Evolutionary conservation across 2,888 invertebrate genomes (phyloP), one percentile per base, ranked within the genome.

Genomic region (Thelaira solivaga): DNA sequence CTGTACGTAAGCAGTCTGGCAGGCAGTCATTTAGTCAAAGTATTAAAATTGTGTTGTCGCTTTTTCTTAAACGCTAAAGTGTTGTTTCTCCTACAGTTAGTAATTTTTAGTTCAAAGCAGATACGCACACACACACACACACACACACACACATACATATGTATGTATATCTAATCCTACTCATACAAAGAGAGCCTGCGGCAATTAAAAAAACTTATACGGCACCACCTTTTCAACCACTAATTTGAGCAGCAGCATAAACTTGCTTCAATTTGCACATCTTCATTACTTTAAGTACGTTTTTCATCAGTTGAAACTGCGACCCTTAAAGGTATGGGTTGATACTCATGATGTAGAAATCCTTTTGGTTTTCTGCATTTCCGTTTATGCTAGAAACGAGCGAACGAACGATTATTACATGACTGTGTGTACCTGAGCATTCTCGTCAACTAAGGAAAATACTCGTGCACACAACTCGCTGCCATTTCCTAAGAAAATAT

Each of bases 171-270:
- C 59, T 67, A 67, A 61, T 74, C 59, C 36, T 26, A 31, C 34
- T 45, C 29, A 29, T 7, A 49, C 22, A 59, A 31, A 65, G 49
- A 13, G 65, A 59, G 74, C 78, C 65, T 55, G 53, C 55, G 47
- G 74, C 69, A 78, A 74, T 74, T 74, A 69, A 65, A 74, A 65
- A 65, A 61, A 65, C 74, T 64, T 78, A 47, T 65, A 39, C 45
- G 39, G 53, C 34, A 67, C 34, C 65, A 69, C 34, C 34, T 47
- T 41, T 77, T 67, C 49, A 55, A 43, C 59, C 78, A 71, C 65
- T 71, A 74, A 67, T 74, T 72, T 47, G 41, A 51, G 41, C 13
- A 41, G 41, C 31, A 59, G n/a, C 45, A 26, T n/a, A 22, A 47
- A 43, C 47, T 29, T 39, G 13, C 11, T 45, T 41, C 43, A 49